phyloP scores from a whole-genome alignment of 2,113 vertebrate species.

The Larimichthys polyactis region DNA sequence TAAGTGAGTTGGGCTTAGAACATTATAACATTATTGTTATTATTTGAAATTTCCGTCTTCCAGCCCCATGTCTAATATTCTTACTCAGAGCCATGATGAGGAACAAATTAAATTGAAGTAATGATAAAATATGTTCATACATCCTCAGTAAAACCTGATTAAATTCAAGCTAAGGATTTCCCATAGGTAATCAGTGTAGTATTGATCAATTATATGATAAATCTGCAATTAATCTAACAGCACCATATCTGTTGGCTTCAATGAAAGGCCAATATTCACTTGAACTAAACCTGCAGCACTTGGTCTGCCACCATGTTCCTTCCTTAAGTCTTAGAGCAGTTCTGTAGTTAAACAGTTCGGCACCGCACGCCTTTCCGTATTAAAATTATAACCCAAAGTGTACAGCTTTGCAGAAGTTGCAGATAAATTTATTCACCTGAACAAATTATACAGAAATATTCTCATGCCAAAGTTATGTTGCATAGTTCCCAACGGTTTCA shows the following conservation, averaged over 20 bases:
- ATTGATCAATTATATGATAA: constrained; percentile 48
- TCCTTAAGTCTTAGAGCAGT: not conserved
- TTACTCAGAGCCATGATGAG: not conserved
- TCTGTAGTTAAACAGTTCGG: not conserved
- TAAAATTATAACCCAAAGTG: not conserved
- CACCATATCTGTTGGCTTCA: not conserved
- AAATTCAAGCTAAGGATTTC: constrained; percentile 1
- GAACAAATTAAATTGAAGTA: not conserved
- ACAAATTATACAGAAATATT: constrained; percentile 5
- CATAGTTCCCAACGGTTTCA: not conserved
- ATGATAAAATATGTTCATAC: not conserved
- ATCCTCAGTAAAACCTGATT: constrained; percentile 6
- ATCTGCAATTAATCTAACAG: constrained; percentile 4
- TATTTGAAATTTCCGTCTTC: no score
- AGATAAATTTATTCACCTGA: not conserved
- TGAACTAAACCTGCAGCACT: not conserved
- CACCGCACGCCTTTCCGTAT: not conserved
- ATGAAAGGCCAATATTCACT: not conserved
- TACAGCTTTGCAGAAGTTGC: not conserved
- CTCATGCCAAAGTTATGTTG: not conserved
- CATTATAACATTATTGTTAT: not conserved
- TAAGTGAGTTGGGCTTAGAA: not conserved
- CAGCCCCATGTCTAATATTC: not conserved
- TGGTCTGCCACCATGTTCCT: not conserved
- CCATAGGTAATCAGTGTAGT: not conserved